Conservation (phyloP, 2,113 vertebrate species). For the Muscicapa adusta region DNA sequence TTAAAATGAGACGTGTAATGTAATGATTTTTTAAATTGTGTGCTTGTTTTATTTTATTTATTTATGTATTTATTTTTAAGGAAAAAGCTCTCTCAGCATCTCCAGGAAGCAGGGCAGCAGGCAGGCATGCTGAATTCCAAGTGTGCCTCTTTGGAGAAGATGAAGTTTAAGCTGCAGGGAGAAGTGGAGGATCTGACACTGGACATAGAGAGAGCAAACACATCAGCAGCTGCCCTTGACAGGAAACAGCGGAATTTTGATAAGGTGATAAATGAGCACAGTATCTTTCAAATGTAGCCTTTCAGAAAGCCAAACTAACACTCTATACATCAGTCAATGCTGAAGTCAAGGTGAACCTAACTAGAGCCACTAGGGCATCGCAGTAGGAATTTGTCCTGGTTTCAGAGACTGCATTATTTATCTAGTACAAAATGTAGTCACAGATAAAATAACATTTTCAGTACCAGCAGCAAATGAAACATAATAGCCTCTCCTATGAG, state of each 20-base stretch:
- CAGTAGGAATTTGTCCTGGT: not conserved
- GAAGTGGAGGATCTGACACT: conserved; percentile 79
- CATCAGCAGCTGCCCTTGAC: conserved; percentile 66
- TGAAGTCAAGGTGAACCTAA: not conserved
- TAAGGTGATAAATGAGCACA: conserved; percentile 59
- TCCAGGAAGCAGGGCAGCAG: conserved; percentile 75
- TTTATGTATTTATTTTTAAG: not conserved
- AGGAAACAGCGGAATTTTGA: conserved; percentile 86
- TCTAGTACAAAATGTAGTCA: not conserved
- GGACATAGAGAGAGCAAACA: conserved; percentile 75
- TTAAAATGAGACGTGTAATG: not conserved
- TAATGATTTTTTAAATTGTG: not conserved
- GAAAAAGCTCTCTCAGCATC: conserved; percentile 72
- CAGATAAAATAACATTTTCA: not conserved
- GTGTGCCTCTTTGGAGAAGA: conserved; percentile 75
- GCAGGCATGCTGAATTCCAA: conserved; percentile 67
- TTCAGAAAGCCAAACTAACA: not conserved
- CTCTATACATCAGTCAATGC: not conserved
- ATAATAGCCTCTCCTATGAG: not conserved
- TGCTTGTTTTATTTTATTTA: not conserved
- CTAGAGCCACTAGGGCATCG: not conserved
- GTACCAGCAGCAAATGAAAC: not conserved
- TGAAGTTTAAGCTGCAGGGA: conserved; percentile 71
- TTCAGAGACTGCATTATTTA: not conserved
- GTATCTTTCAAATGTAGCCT: not conserved